Percentiles rank a stretch among this genome's conserved stretches.
Conservation (phyloP, 53 echinoderm and acorn worm genomes). For the Apostichopus leukothele region DNA sequence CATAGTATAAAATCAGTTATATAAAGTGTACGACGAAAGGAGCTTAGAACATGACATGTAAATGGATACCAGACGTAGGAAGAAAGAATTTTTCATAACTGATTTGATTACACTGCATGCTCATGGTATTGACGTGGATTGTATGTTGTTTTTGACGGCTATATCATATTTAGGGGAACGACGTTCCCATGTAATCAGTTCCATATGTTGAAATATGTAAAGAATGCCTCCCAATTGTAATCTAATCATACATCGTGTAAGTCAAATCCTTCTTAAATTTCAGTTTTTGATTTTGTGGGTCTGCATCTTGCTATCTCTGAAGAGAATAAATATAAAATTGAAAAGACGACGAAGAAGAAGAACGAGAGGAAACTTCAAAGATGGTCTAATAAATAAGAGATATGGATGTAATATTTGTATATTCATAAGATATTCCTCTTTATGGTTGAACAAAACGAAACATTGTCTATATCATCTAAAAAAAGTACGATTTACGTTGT, state of each 20-base stretch:
- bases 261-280: background rate
- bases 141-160: background rate
- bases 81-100: background rate
- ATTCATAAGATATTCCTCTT: no score
- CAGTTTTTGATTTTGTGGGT: background rate
- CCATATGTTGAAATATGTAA: conserved; percentile 13
- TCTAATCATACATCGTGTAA: background rate
- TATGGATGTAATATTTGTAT: no score
- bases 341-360: no score
- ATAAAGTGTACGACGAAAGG: no score
- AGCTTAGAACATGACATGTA: background rate
- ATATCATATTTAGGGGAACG: background rate
- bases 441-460: no score
- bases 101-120: background rate
- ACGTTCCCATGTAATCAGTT: background rate
- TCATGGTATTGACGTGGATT: background rate
- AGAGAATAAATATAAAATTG: background rate
- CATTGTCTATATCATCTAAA: no score
- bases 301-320: background rate
- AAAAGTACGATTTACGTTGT: no score
- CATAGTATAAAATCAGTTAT: background rate
- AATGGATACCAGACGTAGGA: background rate
- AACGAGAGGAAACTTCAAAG: no score
- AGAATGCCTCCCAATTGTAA: conserved; percentile 14
- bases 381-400: no score